Evolutionary conservation across 2,888 invertebrate genomes (phyloP).

Genomic region (Emmelina monodactyla): DNA sequence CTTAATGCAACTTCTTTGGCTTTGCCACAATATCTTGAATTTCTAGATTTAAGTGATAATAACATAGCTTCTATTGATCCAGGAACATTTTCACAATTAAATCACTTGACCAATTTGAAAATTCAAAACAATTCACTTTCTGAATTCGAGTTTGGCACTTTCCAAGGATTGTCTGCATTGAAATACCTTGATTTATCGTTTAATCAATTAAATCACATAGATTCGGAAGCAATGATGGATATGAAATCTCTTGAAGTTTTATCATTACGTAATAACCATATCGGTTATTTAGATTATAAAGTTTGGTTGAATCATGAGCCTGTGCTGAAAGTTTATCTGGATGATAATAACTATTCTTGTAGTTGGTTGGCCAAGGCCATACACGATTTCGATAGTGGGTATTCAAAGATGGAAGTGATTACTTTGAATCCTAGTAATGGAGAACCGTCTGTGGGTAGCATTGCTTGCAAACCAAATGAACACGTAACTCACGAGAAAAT

Average conservation of each 20-base stretch:
- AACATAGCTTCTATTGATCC: constrained; percentile 31
- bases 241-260: constrained; percentile 31
- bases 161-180: constrained; percentile 30
- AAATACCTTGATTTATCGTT: constrained; percentile 26
- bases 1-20: constrained; percentile 21
- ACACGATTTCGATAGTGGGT: constrained; percentile 38
- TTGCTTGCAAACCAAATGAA: constrained; percentile 33
- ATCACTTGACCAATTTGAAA: constrained; percentile 30
- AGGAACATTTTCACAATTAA: constrained; percentile 29
- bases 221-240: constrained; percentile 41
- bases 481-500: neutral
- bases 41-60: constrained; percentile 32
- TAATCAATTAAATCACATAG: constrained; percentile 17
- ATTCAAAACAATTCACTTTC: constrained; percentile 32
- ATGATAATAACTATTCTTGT: constrained; percentile 41
- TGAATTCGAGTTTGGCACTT: constrained; percentile 35
- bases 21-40: constrained; percentile 18
- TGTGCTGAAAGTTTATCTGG: constrained; percentile 33
- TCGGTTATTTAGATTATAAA: constrained; percentile 30
- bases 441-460: constrained; percentile 35
- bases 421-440: constrained; percentile 19
- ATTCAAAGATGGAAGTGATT: constrained; percentile 35
- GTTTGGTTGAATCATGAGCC: constrained; percentile 36
- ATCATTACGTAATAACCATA: constrained; percentile 32
- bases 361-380: constrained; percentile 40